Evolutionary conservation across 2,888 invertebrate genomes (phyloP), one percentile per base, ranked within the genome.

Genomic region (Caenorhabditis macrosperma): DNA sequence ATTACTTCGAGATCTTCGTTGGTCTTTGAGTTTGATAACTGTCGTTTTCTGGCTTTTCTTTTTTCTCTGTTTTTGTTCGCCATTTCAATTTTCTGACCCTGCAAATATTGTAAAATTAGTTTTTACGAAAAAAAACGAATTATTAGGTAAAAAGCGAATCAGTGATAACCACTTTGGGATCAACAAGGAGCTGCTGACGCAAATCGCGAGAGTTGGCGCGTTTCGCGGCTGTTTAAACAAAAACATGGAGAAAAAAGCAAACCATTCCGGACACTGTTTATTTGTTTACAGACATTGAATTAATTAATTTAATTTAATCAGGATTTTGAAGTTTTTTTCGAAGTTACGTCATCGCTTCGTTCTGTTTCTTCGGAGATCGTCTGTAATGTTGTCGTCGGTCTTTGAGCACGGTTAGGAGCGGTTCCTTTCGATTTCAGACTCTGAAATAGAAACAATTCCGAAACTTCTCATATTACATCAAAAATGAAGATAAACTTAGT

Each of bases 21-120:
- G 1, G 69, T 76, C 60, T 80, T 76, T 20, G 80, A 67, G 30
- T 76, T 64, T n/a, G 80, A 75, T 12, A 74, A 55, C 48, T 77
- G 81, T 9, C 81, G 71, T 24, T 81, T 81, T 26, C 76, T 54
- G 7, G 66, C 67, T 57, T 77, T 81, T 68, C 41, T 46, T 54
- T 63, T 79, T 28, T 79, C 69, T 60, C 69, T 79, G 38, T 50
- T 81, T 63, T 81, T 81, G n/a, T 76, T 76, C 15, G 64, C 74
- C 74, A 74, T 74, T 7, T 22, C 22, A 59, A 54, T 41, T 54
- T n/a, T n/a, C n/a, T 10, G 26, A 64, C 52, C 28, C 64, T 64
- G 52, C 17, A 35, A 28, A 35, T n/a, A n/a, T n/a, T n/a, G n/a
- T n/a, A n/a, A n/a, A n/a, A n/a, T n/a, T n/a, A n/a, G n/a, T n/a